These are phyloP conservation scores for Caenorhabditis virilis DNA, from an alignment of 2,888 invertebrate species.

Conservation along the genomic window DNA sequence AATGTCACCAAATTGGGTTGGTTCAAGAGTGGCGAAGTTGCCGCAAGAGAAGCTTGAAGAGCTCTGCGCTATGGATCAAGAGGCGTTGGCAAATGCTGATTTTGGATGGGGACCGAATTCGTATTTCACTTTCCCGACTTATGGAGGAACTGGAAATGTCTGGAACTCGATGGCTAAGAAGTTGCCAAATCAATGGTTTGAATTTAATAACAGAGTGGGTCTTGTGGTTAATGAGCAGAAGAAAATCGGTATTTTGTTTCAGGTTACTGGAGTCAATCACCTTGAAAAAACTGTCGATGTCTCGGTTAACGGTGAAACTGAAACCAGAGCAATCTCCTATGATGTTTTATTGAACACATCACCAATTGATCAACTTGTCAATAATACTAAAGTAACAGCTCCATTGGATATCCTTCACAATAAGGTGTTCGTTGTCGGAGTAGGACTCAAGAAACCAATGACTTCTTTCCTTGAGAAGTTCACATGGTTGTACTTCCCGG, in stretches of 20 bases:
- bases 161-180: conserved; percentile 65
- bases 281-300: conserved; percentile 50
- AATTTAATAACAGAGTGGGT: conserved; percentile 60
- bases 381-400: conserved; percentile 58
- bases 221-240: too few species aligned
- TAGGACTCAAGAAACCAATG: conserved; percentile 64
- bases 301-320: conserved; percentile 38
- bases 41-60: conserved; percentile 67
- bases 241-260: too few species aligned
- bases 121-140: conserved; percentile 66
- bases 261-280: conserved; percentile 51
- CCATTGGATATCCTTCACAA: conserved; percentile 60
- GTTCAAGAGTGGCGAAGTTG: conserved; percentile 66
- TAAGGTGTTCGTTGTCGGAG: conserved; percentile 66
- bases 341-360: conserved; percentile 64
- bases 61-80: conserved; percentile 62
- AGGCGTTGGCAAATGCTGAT: conserved; percentile 64
- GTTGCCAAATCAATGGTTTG: conserved; percentile 63
- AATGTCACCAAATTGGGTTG: conserved; percentile 67
- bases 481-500: conserved; percentile 68
- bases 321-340: conserved; percentile 45
- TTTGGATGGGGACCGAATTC: conserved; percentile 68
- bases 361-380: conserved; percentile 64
- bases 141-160: conserved; percentile 68
- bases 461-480: conserved; percentile 60